A percentile compares a stretch with the other conserved stretches of the same genome.
phyloP scores from a whole-genome alignment of 2,113 vertebrate genomes.

The Megaceryle maxima region DNA sequence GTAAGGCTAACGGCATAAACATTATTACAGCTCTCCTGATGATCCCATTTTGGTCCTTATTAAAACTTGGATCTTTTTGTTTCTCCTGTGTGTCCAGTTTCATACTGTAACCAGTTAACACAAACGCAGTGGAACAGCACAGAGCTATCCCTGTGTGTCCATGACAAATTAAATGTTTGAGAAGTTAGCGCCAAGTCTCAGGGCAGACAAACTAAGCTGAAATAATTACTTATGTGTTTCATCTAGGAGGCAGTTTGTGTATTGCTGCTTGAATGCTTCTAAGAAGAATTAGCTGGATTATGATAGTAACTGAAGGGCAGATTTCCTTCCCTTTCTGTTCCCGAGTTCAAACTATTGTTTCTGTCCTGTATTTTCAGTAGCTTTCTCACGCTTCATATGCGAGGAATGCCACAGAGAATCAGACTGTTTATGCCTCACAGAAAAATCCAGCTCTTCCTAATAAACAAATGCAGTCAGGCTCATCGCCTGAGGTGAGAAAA shows the following conservation, averaged over 20 bases:
- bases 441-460: not conserved
- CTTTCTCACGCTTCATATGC: conserved; percentile 43
- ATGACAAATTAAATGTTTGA: conserved; percentile 62
- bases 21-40: not conserved
- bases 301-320: conserved; percentile 47
- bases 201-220: conserved; percentile 74
- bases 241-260: conserved; percentile 65
- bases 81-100: not conserved
- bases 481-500: not conserved
- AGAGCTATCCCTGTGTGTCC: not conserved
- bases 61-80: not conserved
- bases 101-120: not conserved
- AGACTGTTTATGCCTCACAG: not conserved
- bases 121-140: not conserved
- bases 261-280: conserved; percentile 70
- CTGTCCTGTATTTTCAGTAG: not conserved
- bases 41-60: not conserved
- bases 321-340: conserved; percentile 50
- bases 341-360: not conserved
- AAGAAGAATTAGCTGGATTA: conserved; percentile 78
- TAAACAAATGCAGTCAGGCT: not conserved
- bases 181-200: conserved; percentile 52
- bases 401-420: conserved; percentile 34
- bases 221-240: conserved; percentile 75
- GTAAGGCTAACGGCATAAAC: not conserved